Conservation (phyloP, 2,113 vertebrate genomes). For the Xiphorhynchus elegans region DNA sequence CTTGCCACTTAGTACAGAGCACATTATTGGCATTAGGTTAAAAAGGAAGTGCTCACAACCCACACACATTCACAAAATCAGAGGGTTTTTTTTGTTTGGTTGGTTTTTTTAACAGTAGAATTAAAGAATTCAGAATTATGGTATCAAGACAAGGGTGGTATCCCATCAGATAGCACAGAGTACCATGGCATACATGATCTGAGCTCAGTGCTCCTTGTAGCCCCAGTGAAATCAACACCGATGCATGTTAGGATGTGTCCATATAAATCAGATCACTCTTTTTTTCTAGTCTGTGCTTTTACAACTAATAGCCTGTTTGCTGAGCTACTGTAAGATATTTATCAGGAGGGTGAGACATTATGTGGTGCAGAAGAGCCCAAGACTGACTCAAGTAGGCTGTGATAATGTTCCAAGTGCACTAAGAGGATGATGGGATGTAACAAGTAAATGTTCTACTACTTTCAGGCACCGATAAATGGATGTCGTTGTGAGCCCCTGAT, state of each 20-base stretch:
- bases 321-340: neutral
- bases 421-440: neutral
- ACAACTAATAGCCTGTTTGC: neutral
- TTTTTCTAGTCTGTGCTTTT: neutral
- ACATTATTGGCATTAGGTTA: neutral
- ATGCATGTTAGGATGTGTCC: neutral
- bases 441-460: neutral
- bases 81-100: neutral
- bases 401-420: neutral
- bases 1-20: neutral
- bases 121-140: neutral
- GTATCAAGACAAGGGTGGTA: rapidly evolving
- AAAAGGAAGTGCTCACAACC: neutral
- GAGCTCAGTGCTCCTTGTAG: neutral
- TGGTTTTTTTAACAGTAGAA: neutral
- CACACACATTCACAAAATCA: neutral
- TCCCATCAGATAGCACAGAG: neutral
- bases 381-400: neutral
- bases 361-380: neutral
- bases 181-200: rapidly evolving
- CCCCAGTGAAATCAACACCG: neutral
- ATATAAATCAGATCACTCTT: neutral
- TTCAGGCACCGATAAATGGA: conserved; percentile 91
- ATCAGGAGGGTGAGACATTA: neutral
- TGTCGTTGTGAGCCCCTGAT: conserved; percentile 96